Percentiles rank a stretch among this genome's conserved stretches.
Conservation (phyloP, 2,113 vertebrate genomes). For the Corythoichthys intestinalis region DNA sequence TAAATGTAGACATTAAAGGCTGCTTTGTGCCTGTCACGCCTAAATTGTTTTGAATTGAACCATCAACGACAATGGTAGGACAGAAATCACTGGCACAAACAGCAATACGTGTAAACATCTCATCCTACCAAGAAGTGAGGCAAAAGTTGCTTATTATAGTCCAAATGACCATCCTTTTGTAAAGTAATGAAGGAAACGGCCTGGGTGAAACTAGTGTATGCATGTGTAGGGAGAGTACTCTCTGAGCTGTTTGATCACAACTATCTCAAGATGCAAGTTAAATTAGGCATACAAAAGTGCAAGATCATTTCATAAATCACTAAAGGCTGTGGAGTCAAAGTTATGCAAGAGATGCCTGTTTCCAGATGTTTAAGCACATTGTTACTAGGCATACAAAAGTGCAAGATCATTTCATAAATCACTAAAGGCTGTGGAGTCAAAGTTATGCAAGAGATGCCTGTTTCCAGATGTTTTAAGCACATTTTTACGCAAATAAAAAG, state of each 20-base stretch:
- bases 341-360: constrained; percentile 13
- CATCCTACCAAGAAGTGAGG: neutral
- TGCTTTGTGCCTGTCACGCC: neutral
- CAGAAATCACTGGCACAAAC: neutral
- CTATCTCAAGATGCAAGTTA: constrained; percentile 15
- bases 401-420: constrained; percentile 8
- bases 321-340: constrained; percentile 26
- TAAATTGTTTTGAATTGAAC: neutral
- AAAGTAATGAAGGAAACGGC: constrained; percentile 9
- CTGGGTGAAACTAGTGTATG: neutral
- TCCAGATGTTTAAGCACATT: constrained; percentile 10
- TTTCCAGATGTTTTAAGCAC: constrained; percentile 10
- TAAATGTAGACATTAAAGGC: neutral
- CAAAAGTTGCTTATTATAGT: neutral
- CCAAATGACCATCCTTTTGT: neutral
- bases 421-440: constrained; percentile 27
- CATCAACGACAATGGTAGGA: neutral
- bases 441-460: constrained; percentile 13
- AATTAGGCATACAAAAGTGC: constrained; percentile 27
- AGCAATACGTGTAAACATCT: neutral
- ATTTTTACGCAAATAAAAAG: constrained; percentile 9
- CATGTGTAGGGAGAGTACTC: neutral
- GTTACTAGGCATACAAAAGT: neutral
- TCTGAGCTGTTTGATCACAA: constrained; percentile 3
- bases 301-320: constrained; percentile 36